Evolutionary conservation across 2,113 vertebrate genomes (phyloP), one percentile per base, ranked within the genome.

Genomic region (Anarrhichthys ocellatus): DNA sequence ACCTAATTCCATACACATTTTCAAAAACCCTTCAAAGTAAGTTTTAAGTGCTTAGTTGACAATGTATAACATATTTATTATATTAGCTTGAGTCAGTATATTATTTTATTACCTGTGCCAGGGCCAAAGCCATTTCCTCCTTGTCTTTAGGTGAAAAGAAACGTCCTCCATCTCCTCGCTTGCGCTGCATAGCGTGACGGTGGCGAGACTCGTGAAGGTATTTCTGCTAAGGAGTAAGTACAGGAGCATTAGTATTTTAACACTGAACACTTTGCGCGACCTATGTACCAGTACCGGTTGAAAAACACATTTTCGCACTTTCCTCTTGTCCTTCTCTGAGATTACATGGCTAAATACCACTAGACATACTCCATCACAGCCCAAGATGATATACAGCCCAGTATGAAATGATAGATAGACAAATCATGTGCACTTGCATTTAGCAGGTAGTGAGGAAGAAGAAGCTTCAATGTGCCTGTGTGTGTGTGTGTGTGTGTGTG

Each of bases 101-200:
- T 68, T 22, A 2, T 32, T 32, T 22, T 68, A 22, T 85, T 87
- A 97, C 98, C 96, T 99, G 97, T 91, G 97, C 94, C 34, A 93
- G 54, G 17, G 84, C 83, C 95, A 97, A 62, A 91, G 95, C 72
- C 96, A 93, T 92, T 76, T 96, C 97, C 73, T 99, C 98, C 73
- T 98, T 99, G 71, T 98, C 98, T 88, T 99, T 99, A 9, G 97
- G 97, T 32, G 98, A 99, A 91, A 98, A 99, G 94, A 99, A 99
- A 3, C 98, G 96, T 0, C 98, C 98, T 0, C 98, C 98, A 81
- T 99, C 98, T 34, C 98, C 98, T 0, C 98, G 93, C 59, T 99
- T 99, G 61, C 98, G 92, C 82, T 98, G 97, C 98, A 99, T 99
- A 50, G 98, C 98, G 15, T 99, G 98, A 40, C 97, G 96, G 73